Evolutionary conservation across 1,140 invertebrate species (phyloP), one percentile per base, ranked within the genome.

Genomic region (Zelostemma sp.): DNA sequence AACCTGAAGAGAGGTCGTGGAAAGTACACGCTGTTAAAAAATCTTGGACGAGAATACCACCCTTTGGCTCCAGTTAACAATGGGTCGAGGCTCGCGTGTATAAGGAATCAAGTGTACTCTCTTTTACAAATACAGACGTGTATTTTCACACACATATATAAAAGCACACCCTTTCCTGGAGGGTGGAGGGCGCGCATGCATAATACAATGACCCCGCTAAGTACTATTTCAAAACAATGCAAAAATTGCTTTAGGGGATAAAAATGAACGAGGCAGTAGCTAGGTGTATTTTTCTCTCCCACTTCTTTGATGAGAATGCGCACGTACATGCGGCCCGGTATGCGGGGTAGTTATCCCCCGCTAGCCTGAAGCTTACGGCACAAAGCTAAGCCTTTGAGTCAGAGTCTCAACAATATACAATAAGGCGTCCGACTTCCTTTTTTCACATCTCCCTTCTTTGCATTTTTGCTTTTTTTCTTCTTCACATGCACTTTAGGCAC

Each of bases 191-290:
- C 76, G 82, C 79, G 79, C 83, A 86, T 86, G 84, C 84, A 86
- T 86, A 86, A 86, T 86, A 86, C 83, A 86, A 86, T 86, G 83
- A 86, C 83, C 84, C 81, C 81, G 83, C 82, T 86, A 86, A 86
- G 84, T 86, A 86, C 84, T 85, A 86, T 86, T 86, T 86, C 85
- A 86, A 86, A 86, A 86, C 84, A 86, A 86, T 86, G 83, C 82
- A 85, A 83, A 86, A 86, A 86, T 86, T 86, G 84, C 84, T 86
- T 86, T 85, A 86, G 84, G 84, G 84, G 82, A 85, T 86, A 85
- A 86, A 85, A 85, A 86, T 86, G 84, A 86, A 86, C 82, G 82
- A 85, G 82, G 80, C 64, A 73, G 73, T 82, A 82, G 83, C 76
- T 84, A 83, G 82, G 82, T 85, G 79, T 85, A 84, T 82, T 85